phyloP scores from a whole-genome alignment of 2,797 vertebrate species.

The Perodicticus potto region DNA sequence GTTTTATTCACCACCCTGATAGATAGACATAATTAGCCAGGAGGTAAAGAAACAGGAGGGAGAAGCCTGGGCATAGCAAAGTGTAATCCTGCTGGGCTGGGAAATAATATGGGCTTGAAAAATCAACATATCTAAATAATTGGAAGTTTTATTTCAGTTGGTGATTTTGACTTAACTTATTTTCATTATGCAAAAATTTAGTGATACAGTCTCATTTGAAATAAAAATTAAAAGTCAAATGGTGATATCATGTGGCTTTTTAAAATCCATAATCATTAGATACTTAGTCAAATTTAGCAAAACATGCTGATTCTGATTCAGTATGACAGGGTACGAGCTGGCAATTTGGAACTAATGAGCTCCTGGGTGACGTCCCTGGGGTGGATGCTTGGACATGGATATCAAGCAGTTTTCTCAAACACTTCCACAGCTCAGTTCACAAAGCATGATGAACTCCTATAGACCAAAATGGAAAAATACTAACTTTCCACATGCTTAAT shows the following conservation, averaged over 20 bases:
- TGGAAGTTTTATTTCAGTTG: background rate
- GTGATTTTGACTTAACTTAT: background rate
- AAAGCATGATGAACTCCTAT: background rate
- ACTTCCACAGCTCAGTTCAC: background rate
- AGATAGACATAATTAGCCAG: background rate
- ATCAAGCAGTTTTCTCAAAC: background rate
- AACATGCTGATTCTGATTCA: background rate
- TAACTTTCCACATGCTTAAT: background rate
- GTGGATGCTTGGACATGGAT: background rate
- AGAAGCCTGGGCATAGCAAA: background rate
- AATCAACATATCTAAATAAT: background rate
- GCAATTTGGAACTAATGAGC: background rate
- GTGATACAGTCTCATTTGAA: background rate
- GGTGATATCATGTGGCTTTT: background rate
- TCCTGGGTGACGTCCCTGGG: too few relatives aligned
- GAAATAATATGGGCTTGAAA: background rate
- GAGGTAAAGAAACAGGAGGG: background rate
- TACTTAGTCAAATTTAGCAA: background rate
- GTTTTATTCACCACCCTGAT: background rate
- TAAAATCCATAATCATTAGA: background rate
- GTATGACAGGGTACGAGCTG: accelerated
- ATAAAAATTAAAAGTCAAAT: background rate
- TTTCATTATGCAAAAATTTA: background rate
- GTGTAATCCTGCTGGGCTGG: background rate
- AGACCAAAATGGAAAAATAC: background rate